Conservation (phyloP, 2,888 invertebrate species). For the Tholera decimalis region DNA sequence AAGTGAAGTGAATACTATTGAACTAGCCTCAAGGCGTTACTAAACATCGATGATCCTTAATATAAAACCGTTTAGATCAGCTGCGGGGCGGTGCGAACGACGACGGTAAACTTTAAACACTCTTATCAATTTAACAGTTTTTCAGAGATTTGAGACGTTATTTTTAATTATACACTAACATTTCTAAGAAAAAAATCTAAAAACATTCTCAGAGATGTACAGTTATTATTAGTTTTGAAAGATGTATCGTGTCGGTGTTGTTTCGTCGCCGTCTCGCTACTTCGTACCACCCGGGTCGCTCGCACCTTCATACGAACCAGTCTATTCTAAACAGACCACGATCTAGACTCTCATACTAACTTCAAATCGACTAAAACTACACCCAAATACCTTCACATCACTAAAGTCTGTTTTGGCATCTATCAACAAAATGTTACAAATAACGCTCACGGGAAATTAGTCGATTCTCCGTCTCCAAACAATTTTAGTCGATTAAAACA, state of each 20-base stretch:
- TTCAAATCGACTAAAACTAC: slow-evolving; percentile 58
- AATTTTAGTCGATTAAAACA: slow-evolving; percentile 54
- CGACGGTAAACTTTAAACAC: too few species aligned
- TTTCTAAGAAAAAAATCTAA: not conserved
- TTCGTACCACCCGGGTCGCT: slow-evolving; percentile 41
- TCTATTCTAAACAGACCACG: slow-evolving; percentile 44
- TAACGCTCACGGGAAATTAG: slow-evolving; percentile 40
- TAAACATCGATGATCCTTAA: slow-evolving; percentile 85
- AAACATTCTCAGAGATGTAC: not conserved
- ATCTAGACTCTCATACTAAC: slow-evolving; percentile 46
- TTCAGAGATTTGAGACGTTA: too few species aligned
- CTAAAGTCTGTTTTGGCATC: slow-evolving; percentile 48
- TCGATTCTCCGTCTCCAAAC: slow-evolving; percentile 56
- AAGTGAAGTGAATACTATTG: slow-evolving; percentile 70
- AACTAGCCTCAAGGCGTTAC: slow-evolving; percentile 80
- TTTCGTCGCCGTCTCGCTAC: slow-evolving; percentile 38
- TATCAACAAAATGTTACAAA: slow-evolving; percentile 43
- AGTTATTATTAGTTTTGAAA: not conserved
- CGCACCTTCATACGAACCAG: slow-evolving; percentile 42
- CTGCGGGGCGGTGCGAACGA: slow-evolving; percentile 63
- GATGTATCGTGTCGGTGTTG: slow-evolving; percentile 1
- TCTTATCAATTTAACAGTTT: too few species aligned
- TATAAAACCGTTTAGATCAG: slow-evolving; percentile 82
- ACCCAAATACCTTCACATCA: slow-evolving; percentile 47
- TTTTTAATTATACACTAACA: not conserved